Conservation (phyloP, 2,797 vertebrate species). For the Ptychadena robeensis region DNA sequence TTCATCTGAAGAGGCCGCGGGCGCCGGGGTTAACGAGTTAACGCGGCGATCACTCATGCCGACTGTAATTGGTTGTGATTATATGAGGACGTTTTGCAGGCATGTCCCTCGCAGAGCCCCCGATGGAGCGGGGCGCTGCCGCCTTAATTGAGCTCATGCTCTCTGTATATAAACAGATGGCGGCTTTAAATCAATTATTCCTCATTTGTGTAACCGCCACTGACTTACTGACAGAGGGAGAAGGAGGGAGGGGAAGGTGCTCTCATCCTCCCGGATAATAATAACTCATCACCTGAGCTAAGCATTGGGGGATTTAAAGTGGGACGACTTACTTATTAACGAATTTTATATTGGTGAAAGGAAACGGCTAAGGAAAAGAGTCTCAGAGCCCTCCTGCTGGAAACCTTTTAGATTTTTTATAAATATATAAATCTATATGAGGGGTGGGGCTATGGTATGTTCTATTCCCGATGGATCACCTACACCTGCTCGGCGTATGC, state of each 20-base stretch:
- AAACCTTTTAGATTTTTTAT: too few species aligned
- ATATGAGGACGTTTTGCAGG: slow-evolving; percentile 72
- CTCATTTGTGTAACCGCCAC: slow-evolving; percentile 74
- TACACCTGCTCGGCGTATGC: too few species aligned
- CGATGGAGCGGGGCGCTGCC: slow-evolving; percentile 71
- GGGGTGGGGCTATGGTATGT: too few species aligned
- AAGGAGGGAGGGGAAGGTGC: slow-evolving; percentile 8
- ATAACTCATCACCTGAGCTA: slow-evolving; percentile 5
- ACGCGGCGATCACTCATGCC: slow-evolving; percentile 66
- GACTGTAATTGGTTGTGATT: slow-evolving; percentile 74
- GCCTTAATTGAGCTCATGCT: slow-evolving; percentile 75
- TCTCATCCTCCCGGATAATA: background rate
- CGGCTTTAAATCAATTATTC: slow-evolving; percentile 79
- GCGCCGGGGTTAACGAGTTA: slow-evolving; percentile 65
- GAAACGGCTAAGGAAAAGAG: too few species aligned
- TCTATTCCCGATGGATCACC: too few species aligned
- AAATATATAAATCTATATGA: too few species aligned
- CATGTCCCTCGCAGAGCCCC: slow-evolving; percentile 54
- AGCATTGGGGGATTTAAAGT: background rate
- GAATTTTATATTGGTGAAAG: too few species aligned
- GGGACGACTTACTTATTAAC: background rate
- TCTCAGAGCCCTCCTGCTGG: too few species aligned
- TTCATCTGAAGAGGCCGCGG: slow-evolving; percentile 43
- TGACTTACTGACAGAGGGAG: slow-evolving; percentile 75
- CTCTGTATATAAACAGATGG: slow-evolving; percentile 76